phyloP scores from a whole-genome alignment of 2,888 invertebrate species.

The Agrochola litura region DNA sequence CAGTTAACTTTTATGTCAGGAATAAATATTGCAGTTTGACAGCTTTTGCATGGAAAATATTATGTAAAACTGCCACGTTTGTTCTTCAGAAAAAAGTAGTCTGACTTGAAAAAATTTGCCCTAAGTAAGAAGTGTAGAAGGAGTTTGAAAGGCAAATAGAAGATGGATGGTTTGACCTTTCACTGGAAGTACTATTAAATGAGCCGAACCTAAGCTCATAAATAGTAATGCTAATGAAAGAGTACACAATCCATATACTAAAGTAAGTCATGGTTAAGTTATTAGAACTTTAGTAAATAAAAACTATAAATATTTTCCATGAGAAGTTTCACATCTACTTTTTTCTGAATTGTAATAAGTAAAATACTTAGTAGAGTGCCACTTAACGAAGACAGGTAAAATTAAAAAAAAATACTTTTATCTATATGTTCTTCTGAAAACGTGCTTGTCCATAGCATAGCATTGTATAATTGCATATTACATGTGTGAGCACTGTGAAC shows the following conservation, averaged over 20 bases:
- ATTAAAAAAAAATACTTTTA: too few species aligned
- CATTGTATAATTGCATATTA: too few species aligned
- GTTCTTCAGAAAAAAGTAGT: not conserved
- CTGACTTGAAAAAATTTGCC: too few species aligned
- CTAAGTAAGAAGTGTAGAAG: not conserved
- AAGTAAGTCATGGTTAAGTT: not conserved
- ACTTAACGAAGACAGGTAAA: not conserved
- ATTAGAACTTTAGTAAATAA: not conserved
- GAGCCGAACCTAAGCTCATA: not conserved
- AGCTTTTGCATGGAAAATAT: not conserved
- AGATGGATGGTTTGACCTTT: not conserved
- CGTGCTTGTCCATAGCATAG: too few species aligned
- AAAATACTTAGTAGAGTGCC: too few species aligned
- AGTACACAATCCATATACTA: not conserved
- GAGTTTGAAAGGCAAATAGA: not conserved
- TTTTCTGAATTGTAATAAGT: too few species aligned
- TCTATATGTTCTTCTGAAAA: too few species aligned
- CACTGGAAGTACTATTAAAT: too few species aligned
- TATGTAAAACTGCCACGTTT: not conserved
- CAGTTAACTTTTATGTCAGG: not conserved
- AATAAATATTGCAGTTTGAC: not conserved
- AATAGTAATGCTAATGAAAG: constrained; percentile 1
- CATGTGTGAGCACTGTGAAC: too few species aligned
- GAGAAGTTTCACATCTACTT: not conserved
- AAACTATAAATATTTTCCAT: not conserved